These are phyloP conservation scores for Austrofundulus limnaeus DNA, from an alignment of 2,113 vertebrate genomes.

Conservation along the genomic window DNA sequence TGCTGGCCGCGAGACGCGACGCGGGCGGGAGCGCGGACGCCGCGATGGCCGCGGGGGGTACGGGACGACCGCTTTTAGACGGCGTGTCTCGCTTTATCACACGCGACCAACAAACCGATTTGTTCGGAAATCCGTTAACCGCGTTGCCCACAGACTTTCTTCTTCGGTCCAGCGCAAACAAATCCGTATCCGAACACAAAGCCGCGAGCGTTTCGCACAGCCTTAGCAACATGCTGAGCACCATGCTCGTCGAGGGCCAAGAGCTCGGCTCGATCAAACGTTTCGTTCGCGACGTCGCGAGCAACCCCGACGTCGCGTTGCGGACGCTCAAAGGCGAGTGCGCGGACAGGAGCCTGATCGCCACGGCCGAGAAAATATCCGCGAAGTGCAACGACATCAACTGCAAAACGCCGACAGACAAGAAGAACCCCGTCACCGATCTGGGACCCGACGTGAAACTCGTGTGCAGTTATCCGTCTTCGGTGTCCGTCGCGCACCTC, in stretches of 20 bases:
- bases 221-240: neutral
- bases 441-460: too few relatives aligned
- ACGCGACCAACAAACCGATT: too few relatives aligned
- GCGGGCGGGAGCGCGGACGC: neutral
- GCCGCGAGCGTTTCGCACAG: neutral
- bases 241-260: neutral
- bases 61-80: neutral
- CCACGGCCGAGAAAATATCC: too few relatives aligned
- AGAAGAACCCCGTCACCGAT: too few relatives aligned
- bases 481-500: too few relatives aligned
- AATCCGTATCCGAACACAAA: neutral
- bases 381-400: too few relatives aligned
- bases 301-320: neutral
- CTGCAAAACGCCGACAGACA: too few relatives aligned
- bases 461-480: too few relatives aligned
- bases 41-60: neutral
- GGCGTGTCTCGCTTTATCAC: neutral
- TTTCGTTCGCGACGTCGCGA: neutral
- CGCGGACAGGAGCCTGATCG: neutral
- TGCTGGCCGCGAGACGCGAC: neutral
- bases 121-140: neutral
- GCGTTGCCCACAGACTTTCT: neutral
- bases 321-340: neutral
- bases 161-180: neutral
- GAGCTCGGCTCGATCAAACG: neutral